Evolutionary conservation across 2,888 invertebrate genomes (phyloP), one percentile per base, ranked within the genome.

Genomic region (Cosmopolites sordidus): DNA sequence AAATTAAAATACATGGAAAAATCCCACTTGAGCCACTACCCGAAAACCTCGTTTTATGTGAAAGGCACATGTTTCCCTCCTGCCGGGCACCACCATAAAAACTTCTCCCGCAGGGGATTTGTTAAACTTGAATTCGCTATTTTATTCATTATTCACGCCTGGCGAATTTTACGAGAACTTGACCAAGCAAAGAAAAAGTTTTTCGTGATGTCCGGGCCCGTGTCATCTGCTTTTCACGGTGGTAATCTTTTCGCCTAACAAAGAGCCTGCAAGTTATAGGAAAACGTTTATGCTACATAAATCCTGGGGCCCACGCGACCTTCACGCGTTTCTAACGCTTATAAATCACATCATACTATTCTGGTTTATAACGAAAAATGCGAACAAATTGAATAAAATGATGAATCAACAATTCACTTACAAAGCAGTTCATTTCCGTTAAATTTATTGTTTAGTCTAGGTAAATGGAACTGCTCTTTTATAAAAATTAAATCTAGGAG

Each of bases 221-320:
- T 33, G 33, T 33, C 33, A 11, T 12, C 8, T 33, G 33, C 33
- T 12, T 33, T 33, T 33, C 33, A 12, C 12, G 33, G 11, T 11
- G 33, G 33, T 33, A 33, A 33, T 33, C 33, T 12, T 12, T 11
- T n/a, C 33, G n/a, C 22, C 16, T 29, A 16, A 47, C 39, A 47
- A 47, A 27, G 37, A 39, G 39, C 33, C 33, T 33, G 38, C 29
- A 16, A 47, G 47, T 38, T 40, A 47, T 27, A 47, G 40, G 47
- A 22, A 27, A 47, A 49, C 43, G 49, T 38, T 49, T 49, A 42
- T 27, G 22, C 27, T 27, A 29, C 51, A 51, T 51, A 51, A 51
- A 51, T 51, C 44, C 18, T 16, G 30, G 43, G 22, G 27, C 17
- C 16, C 39, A 18, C 27, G 37, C 22, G 27, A 50, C 38, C 43